Percentiles rank a stretch among this genome's conserved stretches.
Conservation (phyloP, 2,888 invertebrate species). For the Phyllotreta striolata region DNA sequence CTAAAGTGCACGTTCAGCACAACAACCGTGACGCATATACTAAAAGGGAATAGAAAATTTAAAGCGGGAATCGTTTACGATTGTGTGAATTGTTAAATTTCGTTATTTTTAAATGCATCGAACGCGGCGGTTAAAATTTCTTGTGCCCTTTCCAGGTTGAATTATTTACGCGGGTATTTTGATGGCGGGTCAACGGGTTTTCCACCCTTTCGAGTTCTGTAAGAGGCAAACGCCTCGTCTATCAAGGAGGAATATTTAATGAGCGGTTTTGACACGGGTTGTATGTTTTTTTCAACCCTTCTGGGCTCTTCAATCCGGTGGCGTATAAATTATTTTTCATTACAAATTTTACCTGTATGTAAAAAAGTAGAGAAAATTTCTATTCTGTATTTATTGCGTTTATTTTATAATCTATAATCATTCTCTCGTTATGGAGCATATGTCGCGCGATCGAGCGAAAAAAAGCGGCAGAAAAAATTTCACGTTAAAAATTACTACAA, state of each 20-base stretch:
- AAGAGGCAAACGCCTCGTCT: slow-evolving; percentile 18
- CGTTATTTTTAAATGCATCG: too few species aligned
- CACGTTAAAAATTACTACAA: too few species aligned
- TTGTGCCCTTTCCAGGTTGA: neutral
- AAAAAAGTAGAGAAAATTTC: too few species aligned
- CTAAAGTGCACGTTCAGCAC: slow-evolving; percentile 98
- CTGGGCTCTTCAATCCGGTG: too few species aligned
- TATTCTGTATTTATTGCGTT: too few species aligned
- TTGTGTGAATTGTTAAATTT: neutral
- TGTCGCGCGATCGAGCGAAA: too few species aligned
- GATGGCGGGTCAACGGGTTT: slow-evolving; percentile 18
- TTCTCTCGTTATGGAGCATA: too few species aligned
- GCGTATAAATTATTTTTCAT: too few species aligned
- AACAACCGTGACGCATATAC: slow-evolving; percentile 72
- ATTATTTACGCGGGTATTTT: slow-evolving; percentile 20
- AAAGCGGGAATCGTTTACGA: neutral
- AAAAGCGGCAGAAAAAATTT: too few species aligned
- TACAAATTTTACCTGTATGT: too few species aligned
- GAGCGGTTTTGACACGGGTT: slow-evolving; percentile 24
- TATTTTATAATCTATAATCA: too few species aligned
- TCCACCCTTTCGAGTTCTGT: slow-evolving; percentile 20
- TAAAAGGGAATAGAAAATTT: slow-evolving; percentile 42
- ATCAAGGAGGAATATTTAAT: slow-evolving; percentile 25
- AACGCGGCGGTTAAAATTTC: too few species aligned
- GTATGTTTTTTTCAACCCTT: neutral